Evolutionary conservation across 2,888 invertebrate species (phyloP), one percentile per base, ranked within the genome.

Genomic region (Limenitis camilla): DNA sequence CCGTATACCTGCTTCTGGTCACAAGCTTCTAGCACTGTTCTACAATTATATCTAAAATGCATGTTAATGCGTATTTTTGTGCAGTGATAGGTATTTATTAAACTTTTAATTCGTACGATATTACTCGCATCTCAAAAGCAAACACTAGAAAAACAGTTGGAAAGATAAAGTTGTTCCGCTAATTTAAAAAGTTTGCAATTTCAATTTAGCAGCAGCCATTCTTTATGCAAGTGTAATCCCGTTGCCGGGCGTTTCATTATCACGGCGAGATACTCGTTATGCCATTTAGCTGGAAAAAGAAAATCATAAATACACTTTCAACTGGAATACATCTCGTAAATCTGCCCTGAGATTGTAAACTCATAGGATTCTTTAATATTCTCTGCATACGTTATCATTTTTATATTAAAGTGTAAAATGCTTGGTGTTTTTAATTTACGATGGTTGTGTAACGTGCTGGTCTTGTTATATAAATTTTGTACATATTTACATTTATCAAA

Each of bases 321-420:
- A 69, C 67, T 72, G 67, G 72, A 80, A 81, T 79, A 74, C 78
- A 78, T 77, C 69, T 72, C 79, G 78, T 83, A 80, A 82, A 81
- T 83, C 81, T 79, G 63, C 58, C 54, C 65, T 61, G 71, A 70
- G 74, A 72, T 71, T 68, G 71, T 67, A 71, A 71, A 67, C 66
- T 68, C 71, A 55, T 73, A 65, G 70, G 71, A 73, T 72, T 74
- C 72, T 71, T 74, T 72, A 69, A 69, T 73, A 67, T 67, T 56
- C 58, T 65, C 58, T 66, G 71, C 66, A 70, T 71, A 66, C 62
- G 65, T 66, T 66, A 63, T 64, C 60, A 55, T 62, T 64, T 69
- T 69, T 50, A 44, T 32, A 36, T 36, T 43, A 44, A 31, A 36
- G 10, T 39, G 27, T 32, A 38, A 29, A 59, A 53, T 57, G 55